Percentiles rank a stretch among this genome's conserved stretches.
These are phyloP conservation scores for Enteromius radiatus DNA, from an alignment of 2,797 vertebrate genomes.

Conservation along the genomic window DNA sequence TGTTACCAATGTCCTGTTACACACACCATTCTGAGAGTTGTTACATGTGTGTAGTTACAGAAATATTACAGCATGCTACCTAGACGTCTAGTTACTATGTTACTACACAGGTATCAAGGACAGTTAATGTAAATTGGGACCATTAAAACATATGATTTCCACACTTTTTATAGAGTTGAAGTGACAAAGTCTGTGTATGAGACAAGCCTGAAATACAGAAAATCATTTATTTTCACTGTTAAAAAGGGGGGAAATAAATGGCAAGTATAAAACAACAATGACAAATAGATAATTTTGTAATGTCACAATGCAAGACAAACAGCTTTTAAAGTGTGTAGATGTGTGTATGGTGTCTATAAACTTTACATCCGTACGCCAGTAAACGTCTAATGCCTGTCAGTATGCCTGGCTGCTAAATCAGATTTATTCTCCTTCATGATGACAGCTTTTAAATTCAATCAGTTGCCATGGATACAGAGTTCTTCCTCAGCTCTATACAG, in stretches of 20 bases:
- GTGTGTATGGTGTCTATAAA: constrained; percentile 4
- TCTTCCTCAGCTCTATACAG: neutral
- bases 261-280: neutral
- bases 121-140: too few relatives aligned
- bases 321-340: neutral
- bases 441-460: constrained; percentile 17
- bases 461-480: constrained; percentile 35
- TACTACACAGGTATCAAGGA: too few relatives aligned
- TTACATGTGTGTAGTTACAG: too few relatives aligned
- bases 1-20: too few relatives aligned
- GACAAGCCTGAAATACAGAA: neutral
- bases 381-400: neutral
- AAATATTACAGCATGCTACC: too few relatives aligned
- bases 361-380: neutral
- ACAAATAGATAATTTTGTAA: neutral
- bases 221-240: neutral
- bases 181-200: neutral
- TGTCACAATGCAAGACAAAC: neutral
- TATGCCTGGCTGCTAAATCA: neutral
- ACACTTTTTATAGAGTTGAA: neutral
- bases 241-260: neutral
- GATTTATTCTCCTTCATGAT: neutral
- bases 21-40: too few relatives aligned
- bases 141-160: too few relatives aligned
- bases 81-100: too few relatives aligned